Conservation (phyloP, 2,888 invertebrate genomes). For the Synergus japonicus region DNA sequence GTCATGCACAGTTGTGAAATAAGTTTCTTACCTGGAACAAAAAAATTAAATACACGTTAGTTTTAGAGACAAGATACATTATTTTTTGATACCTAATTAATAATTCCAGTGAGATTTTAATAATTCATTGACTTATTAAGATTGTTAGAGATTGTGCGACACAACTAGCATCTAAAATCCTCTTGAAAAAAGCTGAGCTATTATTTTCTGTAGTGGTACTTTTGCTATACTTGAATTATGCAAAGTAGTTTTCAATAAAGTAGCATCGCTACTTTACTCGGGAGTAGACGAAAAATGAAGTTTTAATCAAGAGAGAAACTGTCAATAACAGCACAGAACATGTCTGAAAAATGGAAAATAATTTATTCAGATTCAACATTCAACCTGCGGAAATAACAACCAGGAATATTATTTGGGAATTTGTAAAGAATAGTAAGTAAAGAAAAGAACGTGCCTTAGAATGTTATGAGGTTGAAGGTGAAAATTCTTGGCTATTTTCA, state of each 20-base stretch:
- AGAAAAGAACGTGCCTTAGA: slow-evolving; percentile 17
- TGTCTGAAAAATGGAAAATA: background rate
- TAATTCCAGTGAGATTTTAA: background rate
- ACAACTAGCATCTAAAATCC: background rate
- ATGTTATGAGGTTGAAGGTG: slow-evolving; percentile 6
- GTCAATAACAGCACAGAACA: background rate
- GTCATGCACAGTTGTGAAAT: background rate
- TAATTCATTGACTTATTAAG: background rate
- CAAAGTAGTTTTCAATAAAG: background rate
- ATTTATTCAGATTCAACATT: background rate
- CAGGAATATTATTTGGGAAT: background rate
- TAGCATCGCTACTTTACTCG: background rate
- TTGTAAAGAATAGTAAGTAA: slow-evolving; percentile 3
- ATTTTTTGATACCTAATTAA: background rate
- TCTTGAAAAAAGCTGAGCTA: background rate
- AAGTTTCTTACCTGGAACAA: slow-evolving; percentile 60
- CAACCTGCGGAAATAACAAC: background rate
- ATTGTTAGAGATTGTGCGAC: background rate
- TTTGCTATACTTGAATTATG: background rate
- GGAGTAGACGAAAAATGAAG: background rate
- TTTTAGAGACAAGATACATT: background rate
- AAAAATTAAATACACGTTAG: slow-evolving; percentile 19
- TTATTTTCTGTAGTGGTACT: background rate
- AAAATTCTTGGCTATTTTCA: slow-evolving; percentile 19
- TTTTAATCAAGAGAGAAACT: background rate